Base-by-base conservation (phyloP, 2,113 vertebrate species). In the Pao palembangensis region DNA sequence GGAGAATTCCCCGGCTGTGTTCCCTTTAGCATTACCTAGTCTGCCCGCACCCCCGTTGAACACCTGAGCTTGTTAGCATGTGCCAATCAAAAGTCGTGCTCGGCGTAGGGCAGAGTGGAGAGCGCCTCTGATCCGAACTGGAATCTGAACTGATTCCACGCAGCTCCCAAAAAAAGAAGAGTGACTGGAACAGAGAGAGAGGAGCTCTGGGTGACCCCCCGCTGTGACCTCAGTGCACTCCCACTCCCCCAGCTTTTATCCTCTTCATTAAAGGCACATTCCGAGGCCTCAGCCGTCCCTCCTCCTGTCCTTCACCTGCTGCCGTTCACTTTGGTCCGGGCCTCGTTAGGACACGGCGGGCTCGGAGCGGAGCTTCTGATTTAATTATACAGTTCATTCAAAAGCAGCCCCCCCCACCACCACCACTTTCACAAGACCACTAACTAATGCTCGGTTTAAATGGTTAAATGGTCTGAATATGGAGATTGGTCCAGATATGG, bases 41-140 rank as follows among this genome's bases (percentile, higher is more conserved):
- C 81, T 58, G 73, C 69, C 69, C 8, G 67, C 60, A 61, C 73
- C 70, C 69, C 69, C 55, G 78, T 76, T 49, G 46, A 66, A 88
- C 79, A 84, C 81, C 76, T 85, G 23, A 7, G 66, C 85, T 89
- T 87, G 88, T 90, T 90, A 90, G 87, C 87, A 82, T 87, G 83
- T 88, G 88, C 85, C 87, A 90, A 81, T 90, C 88, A 89, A 82
- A 76, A 31, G 61, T 8, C 0, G 12, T 5, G 64, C 75, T 76
- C 75, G 28, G 57, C 69, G 67, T 79, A 78, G 75, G 77, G 58
- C 69, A 67, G 44, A 76, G 74, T 56, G 73, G 75, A 70, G 67
- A 46, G 51, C 59, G 52, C 21, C 21, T 2, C 21, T 86, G 80
- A 80, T 86, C 71, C 69, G 21, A 3, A 23, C 2, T 23, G 21